These are phyloP conservation scores for Stegana nigrithorax DNA, from an alignment of 2,888 invertebrate genomes.

Conservation along the genomic window DNA sequence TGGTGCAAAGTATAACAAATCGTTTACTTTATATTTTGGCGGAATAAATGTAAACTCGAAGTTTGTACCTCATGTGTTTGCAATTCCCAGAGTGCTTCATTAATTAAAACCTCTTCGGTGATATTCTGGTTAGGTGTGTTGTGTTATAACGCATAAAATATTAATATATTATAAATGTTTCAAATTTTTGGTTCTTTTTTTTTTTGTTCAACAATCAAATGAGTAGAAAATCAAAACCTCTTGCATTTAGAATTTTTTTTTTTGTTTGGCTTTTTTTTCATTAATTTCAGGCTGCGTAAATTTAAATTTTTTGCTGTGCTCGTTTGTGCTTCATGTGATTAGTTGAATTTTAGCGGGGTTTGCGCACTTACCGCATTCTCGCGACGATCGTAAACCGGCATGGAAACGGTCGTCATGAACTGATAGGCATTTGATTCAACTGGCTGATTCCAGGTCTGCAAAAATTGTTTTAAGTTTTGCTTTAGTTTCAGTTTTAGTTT, in stretches of 20 bases:
- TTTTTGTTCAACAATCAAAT: conserved; percentile 38
- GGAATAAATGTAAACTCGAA: conserved; percentile 49
- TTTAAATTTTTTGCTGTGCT: conserved; percentile 44
- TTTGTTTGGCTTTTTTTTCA: conserved; percentile 15
- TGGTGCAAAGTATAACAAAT: conserved; percentile 63
- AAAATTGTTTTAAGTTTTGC: not conserved
- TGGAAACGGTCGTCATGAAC: conserved; percentile 92
- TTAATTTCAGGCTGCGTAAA: conserved; percentile 19
- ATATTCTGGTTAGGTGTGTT: conserved; percentile 80
- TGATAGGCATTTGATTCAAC: conserved; percentile 75
- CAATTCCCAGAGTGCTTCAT: conserved; percentile 93
- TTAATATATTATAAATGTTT: conserved; percentile 51
- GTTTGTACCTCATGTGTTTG: conserved; percentile 89
- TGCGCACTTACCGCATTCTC: conserved; percentile 80
- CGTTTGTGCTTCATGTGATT: not conserved
- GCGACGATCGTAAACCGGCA: conserved; percentile 91
- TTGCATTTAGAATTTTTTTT: conserved; percentile 27
- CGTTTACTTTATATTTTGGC: conserved; percentile 58
- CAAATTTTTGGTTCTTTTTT: conserved; percentile 40
- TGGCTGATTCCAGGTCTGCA: conserved; percentile 66
- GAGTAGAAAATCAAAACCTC: conserved; percentile 23
- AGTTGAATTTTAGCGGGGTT: not conserved
- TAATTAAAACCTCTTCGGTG: conserved; percentile 94
- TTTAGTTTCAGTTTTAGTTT: too few species aligned
- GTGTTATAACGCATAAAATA: conserved; percentile 66